Evolutionary conservation across 1,140 invertebrate species (phyloP), one percentile per base, ranked within the genome.

Genomic region (Daktulosphaira vitifoliae): DNA sequence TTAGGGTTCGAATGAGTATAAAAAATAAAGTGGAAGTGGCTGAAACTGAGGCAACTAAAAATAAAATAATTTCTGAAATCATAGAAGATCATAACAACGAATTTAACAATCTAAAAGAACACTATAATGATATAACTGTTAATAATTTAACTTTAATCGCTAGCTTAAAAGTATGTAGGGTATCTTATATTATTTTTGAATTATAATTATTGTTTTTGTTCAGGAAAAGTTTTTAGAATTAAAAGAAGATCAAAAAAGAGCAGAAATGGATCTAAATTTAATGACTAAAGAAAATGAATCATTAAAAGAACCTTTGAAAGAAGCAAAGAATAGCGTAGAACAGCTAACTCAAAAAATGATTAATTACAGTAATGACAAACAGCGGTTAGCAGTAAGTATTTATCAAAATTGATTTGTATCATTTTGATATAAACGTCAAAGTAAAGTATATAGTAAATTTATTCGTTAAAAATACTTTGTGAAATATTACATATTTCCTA

Each of bases 61-160:
- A 93, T 74, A 82, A 83, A 56, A 89, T 94, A 73, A 83, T 94
- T 15, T 82, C 84, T 15, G 83, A 85, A 18, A 73, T 96, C 52
- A 88, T 89, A 67, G 83, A 83, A 67, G 84, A 87, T 69, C 90
- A 96, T 72, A 88, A 92, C 67, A 84, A 84, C 70, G 85, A 88
- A 1, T 91, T 93, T 72, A 80, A 82, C 46, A 88, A 94, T 72
- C 85, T 95, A 72, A 95, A 93, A 75, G 88, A 88, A 73, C 96
- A 94, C 77, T 96, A 94, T 70, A 94, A 93, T 71, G 90, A 95
- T 69, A 92, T 96, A 42, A 92, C 89, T 1, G 74, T 92, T 1
- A 95, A 95, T 73, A 96, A 95, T 75, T 78, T 96, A 65, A 87
- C 82, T 52, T 75, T 92, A 8, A 92, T 92, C 29, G 83, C 84